Evolutionary conservation across 2,888 invertebrate genomes (phyloP), one percentile per base, ranked within the genome.

Genomic region (Phragmatobia fuliginosa): DNA sequence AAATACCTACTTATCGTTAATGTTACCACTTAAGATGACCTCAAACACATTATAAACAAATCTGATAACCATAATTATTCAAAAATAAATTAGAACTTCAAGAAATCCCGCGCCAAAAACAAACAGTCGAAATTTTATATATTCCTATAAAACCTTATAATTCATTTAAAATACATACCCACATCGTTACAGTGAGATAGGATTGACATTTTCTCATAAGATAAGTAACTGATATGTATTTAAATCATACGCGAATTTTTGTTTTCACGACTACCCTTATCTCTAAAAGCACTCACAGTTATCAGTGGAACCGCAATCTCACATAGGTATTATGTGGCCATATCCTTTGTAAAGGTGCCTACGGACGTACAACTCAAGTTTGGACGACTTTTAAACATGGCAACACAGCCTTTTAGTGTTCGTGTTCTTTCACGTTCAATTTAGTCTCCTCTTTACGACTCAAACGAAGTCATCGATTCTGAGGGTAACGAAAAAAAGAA

Each of bases 271-370:
- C 79, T 74, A 73, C 65, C 14, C 38, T 82, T 91, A 91, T 91
- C 91, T 87, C 80, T 79, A 85, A 91, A 89, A 91, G 91, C 91
- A 92, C 91, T 92, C 90, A 78, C 82, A 70, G 78, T 84, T 91
- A 92, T 92, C 91, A 75, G 87, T 21, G 38, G 64, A 67, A 72
- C 61, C 74, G 70, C 83, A 77, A 82, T 82, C 81, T 90, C 85
- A 81, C 81, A 38, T 38, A 38, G 38, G 85, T 85, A 83, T 80
- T 82, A 82, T 78, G 80, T 77, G 74, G 74, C 73, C 77, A 75
- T 78, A 77, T 76, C 70, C 74, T 70, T 67, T 68, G 68, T 85
- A 83, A 88, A 77, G 87, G 77, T 68, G 72, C 69, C 74, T 73
- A 65, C 74, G 74, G 52, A 79, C 78, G 65, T 52, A 61, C 36